phyloP scores from a whole-genome alignment of 53 echinoderm and acorn worm genomes.

The Stichopus horrens region DNA sequence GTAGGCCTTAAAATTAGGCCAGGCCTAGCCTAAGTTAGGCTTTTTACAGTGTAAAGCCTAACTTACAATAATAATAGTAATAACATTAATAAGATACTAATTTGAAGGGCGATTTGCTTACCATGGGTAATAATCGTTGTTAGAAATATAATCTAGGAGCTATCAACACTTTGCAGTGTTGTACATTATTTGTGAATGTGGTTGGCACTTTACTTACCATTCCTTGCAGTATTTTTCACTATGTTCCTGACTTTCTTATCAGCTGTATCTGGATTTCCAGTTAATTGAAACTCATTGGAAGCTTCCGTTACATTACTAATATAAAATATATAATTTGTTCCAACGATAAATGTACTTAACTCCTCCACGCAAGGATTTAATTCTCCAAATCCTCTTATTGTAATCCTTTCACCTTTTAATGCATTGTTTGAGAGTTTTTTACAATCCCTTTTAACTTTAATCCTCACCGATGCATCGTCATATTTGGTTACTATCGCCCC shows the following conservation, averaged over 20 bases:
- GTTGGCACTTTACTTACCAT: constrained; percentile 3
- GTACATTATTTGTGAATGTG: too few relatives aligned
- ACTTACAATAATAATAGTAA: too few relatives aligned
- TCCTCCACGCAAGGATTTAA: constrained; percentile 33
- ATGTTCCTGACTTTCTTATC: constrained; percentile 25
- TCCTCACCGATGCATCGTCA: constrained; percentile 23
- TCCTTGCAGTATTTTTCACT: constrained; percentile 33
- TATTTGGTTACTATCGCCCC: constrained; percentile 29
- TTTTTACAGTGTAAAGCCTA: too few relatives aligned
- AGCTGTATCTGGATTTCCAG: constrained; percentile 31
- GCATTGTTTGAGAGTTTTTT: constrained; percentile 23
- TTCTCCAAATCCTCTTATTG: constrained; percentile 26
- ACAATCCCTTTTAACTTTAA: constrained; percentile 42
- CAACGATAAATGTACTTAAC: not conserved
- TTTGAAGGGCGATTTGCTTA: too few relatives aligned
- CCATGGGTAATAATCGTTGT: too few relatives aligned
- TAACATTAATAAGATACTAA: too few relatives aligned
- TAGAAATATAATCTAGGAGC: too few relatives aligned
- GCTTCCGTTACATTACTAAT: constrained; percentile 16
- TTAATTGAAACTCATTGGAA: constrained; percentile 16
- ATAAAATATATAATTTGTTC: constrained; percentile 32
- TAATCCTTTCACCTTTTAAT: constrained; percentile 32
- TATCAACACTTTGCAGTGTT: too few relatives aligned
- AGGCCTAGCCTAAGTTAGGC: too few relatives aligned
- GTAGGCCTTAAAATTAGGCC: too few relatives aligned